phyloP scores from a whole-genome alignment of 2,797 vertebrate genomes.

The Phrynocephalus forsythii region DNA sequence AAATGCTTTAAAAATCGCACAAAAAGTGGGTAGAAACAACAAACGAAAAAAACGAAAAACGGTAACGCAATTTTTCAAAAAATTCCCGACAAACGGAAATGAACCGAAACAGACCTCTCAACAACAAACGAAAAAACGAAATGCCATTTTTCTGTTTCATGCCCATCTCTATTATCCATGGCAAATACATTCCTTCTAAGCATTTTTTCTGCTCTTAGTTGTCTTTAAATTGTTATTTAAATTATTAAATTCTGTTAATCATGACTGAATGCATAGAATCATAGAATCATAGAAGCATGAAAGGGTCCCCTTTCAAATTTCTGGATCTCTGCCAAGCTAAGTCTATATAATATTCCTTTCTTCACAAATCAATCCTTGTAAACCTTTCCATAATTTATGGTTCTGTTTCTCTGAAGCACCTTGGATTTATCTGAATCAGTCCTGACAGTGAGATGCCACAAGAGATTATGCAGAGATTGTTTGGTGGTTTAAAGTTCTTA shows the following conservation, averaged over 20 bases:
- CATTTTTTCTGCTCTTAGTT: slow-evolving; percentile 14
- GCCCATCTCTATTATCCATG: neutral
- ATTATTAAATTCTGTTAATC: slow-evolving; percentile 32
- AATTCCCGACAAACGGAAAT: no score
- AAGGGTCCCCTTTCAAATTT: slow-evolving; percentile 4
- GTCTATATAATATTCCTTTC: slow-evolving; percentile 33
- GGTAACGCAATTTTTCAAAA: no score
- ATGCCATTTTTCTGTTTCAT: no score
- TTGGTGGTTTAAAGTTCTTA: slow-evolving; percentile 44
- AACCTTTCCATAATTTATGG: slow-evolving; percentile 24
- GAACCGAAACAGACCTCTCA: no score
- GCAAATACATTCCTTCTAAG: slow-evolving; percentile 27
- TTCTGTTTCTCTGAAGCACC: slow-evolving; percentile 39
- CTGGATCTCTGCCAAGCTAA: slow-evolving; percentile 14
- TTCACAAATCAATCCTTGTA: slow-evolving; percentile 35
- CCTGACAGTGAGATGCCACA: slow-evolving; percentile 22
- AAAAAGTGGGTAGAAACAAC: no score
- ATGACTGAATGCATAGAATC: slow-evolving; percentile 16
- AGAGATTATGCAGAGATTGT: slow-evolving; percentile 31
- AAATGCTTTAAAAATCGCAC: no score
- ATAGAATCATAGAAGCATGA: neutral
- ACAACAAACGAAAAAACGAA: no score
- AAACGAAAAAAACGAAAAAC: no score
- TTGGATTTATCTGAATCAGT: slow-evolving; percentile 45
- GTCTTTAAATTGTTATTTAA: slow-evolving; percentile 39